Percentiles rank a stretch among this genome's conserved stretches.
Evolutionary conservation across 2,113 vertebrate genomes (phyloP).

Genomic region (Larimichthys crocea): DNA sequence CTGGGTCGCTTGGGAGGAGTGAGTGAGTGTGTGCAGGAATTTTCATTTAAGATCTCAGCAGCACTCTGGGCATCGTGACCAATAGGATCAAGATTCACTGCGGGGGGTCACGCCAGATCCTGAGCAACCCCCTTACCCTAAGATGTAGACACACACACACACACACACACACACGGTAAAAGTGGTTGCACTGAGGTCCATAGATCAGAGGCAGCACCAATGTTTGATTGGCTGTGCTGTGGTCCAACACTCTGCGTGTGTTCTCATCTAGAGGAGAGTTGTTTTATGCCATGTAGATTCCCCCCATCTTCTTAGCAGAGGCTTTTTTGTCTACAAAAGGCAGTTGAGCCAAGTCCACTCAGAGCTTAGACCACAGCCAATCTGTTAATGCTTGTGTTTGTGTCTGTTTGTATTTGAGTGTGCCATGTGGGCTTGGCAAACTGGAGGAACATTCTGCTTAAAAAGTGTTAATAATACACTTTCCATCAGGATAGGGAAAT

Average conservation of each 20-base stretch:
- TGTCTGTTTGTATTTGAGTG: conserved; percentile 61
- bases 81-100: conserved; percentile 79
- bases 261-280: conserved; percentile 42
- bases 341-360: conserved; percentile 76
- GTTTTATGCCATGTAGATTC: conserved; percentile 73
- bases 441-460: conserved; percentile 48
- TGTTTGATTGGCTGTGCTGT: conserved; percentile 67
- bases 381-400: conserved; percentile 72
- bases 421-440: conserved; percentile 55
- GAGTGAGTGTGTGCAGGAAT: conserved; percentile 77
- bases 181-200: conserved; percentile 46
- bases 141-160: conserved; percentile 22
- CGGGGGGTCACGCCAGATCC: conserved; percentile 69
- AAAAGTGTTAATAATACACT: conserved; percentile 58
- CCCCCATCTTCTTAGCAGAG: conserved; percentile 76
- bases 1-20: conserved; percentile 68
- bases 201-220: conserved; percentile 67
- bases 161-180: conserved; percentile 38
- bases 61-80: conserved; percentile 76
- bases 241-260: conserved; percentile 73
- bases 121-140: conserved; percentile 57
- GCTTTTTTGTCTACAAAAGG: conserved; percentile 79
- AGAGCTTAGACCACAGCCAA: conserved; percentile 76
- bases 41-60: conserved; percentile 80
- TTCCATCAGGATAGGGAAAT: conserved; percentile 46